Conservation (phyloP, 2,888 invertebrate species). For the Epinotia demarniana region DNA sequence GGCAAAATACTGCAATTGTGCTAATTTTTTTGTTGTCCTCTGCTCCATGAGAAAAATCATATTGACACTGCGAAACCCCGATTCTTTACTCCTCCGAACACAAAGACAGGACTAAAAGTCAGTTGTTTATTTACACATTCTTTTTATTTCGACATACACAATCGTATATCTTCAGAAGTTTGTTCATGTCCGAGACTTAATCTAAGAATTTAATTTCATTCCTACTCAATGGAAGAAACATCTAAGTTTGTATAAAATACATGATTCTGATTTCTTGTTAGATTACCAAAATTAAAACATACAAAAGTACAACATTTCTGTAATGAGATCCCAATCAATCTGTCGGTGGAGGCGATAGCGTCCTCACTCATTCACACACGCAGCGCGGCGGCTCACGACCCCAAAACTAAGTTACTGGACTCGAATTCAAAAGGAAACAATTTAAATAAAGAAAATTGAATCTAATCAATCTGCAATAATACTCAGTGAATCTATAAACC, state of each 20-base stretch:
- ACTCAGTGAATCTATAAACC: conserved; percentile 83
- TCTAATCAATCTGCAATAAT: conserved; percentile 82
- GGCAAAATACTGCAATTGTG: neutral
- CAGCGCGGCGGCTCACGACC: conserved; percentile 55
- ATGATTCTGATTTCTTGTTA: conserved; percentile 77
- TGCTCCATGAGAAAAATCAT: neutral
- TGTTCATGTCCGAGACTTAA: conserved; percentile 82
- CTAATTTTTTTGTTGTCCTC: neutral
- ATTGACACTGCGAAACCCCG: neutral
- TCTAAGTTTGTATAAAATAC: conserved; percentile 80
- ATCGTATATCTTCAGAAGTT: conserved; percentile 77
- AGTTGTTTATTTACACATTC: conserved; percentile 78
- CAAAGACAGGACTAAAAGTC: conserved; percentile 45
- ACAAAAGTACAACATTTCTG: conserved; percentile 80
- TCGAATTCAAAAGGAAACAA: conserved; percentile 68
- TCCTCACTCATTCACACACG: conserved; percentile 47
- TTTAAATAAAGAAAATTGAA: conserved; percentile 63
- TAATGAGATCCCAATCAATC: conserved; percentile 78
- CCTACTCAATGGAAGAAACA: conserved; percentile 80
- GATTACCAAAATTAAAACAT: conserved; percentile 71
- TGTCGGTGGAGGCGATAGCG: conserved; percentile 55
- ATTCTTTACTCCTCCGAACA: conserved; percentile 9
- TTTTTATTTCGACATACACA: conserved; percentile 80
- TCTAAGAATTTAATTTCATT: conserved; percentile 72
- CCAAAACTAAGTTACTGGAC: conserved; percentile 62